phyloP scores from a whole-genome alignment of 2,797 vertebrate species.

The Eulemur albifrons region DNA sequence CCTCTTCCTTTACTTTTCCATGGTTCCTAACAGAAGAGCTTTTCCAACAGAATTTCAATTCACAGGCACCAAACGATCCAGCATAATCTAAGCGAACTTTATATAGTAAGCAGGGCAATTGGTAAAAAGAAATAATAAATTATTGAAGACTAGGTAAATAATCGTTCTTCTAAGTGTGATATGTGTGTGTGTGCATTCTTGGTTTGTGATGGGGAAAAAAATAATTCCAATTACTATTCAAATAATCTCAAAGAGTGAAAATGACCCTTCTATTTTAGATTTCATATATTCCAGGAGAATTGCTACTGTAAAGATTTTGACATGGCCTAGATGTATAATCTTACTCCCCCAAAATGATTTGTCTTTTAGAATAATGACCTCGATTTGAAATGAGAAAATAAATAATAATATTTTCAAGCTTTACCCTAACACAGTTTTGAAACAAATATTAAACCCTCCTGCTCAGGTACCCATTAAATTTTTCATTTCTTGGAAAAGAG shows the following conservation, averaged over 20 bases:
- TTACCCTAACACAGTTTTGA: neutral
- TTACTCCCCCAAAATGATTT: neutral
- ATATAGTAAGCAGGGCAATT: neutral
- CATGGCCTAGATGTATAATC: neutral
- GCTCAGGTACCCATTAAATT: neutral
- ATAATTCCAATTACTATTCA: neutral
- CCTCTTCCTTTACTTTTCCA: neutral
- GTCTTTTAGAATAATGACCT: neutral
- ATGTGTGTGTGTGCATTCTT: neutral
- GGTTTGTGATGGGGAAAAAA: neutral
- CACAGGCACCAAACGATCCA: neutral
- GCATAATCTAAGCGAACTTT: neutral
- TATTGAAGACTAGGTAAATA: neutral
- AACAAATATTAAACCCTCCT: constrained; percentile 33
- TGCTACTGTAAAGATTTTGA: neutral
- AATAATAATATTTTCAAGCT: neutral
- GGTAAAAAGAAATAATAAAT: neutral
- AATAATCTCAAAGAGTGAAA: constrained; percentile 16
- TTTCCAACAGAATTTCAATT: neutral
- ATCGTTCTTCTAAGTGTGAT: neutral
- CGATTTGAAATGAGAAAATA: constrained; percentile 46
- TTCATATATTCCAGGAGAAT: neutral
- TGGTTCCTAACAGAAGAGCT: neutral
- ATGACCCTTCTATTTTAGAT: neutral
- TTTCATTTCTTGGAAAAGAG: constrained; percentile 10